Evolutionary conservation across 2,113 vertebrate genomes (phyloP).

Genomic region (Dryoscopus gambensis): DNA sequence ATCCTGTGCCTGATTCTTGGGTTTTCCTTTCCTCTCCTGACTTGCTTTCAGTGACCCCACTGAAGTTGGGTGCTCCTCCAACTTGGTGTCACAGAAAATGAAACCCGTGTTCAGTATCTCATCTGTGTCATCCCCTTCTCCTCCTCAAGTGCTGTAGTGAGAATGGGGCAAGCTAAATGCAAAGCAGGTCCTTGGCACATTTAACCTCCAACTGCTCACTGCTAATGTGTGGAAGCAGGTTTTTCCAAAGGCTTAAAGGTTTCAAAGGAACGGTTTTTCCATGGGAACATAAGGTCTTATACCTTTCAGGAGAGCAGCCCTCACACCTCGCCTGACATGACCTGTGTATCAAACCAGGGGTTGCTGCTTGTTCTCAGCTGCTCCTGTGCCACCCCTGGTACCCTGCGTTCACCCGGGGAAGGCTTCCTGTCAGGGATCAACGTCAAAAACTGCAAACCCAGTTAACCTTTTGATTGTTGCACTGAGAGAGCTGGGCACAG

Average conservation of each 20-base stretch:
- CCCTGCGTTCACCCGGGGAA: rapidly evolving
- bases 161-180: background rate
- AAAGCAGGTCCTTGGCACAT: background rate
- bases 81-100: background rate
- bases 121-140: background rate
- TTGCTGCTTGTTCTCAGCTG: background rate
- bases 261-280: background rate
- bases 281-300: background rate
- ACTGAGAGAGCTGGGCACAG: background rate
- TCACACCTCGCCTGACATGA: background rate
- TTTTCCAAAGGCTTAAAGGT: background rate
- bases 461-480: background rate
- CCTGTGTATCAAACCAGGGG: rapidly evolving
- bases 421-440: background rate
- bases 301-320: background rate
- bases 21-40: background rate
- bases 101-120: background rate
- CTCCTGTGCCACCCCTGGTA: rapidly evolving
- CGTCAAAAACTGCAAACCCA: background rate
- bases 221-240: background rate
- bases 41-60: background rate
- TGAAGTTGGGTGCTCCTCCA: background rate
- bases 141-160: background rate
- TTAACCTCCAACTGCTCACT: background rate
- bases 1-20: background rate